These are phyloP conservation scores for Drosophila anceps DNA, from an alignment of 2,888 invertebrate genomes.

Conservation along the genomic window DNA sequence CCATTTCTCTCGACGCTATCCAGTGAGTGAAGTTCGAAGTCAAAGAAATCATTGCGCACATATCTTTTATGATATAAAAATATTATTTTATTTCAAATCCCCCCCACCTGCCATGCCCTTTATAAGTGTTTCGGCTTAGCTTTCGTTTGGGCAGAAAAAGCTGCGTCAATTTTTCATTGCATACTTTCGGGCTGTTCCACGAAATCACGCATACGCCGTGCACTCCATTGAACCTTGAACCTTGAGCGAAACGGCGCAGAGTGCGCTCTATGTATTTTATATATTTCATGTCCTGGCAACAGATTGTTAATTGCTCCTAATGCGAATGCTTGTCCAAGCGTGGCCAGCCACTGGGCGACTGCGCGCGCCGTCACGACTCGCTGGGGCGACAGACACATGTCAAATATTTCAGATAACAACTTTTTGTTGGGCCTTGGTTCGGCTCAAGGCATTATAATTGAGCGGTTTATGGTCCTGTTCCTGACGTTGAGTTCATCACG, in stretches of 20 bases:
- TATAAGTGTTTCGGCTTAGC: too few species aligned
- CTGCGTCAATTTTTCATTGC: slow-evolving; percentile 26
- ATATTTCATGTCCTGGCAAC: slow-evolving; percentile 48
- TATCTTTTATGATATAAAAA: background rate
- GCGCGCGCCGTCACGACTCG: slow-evolving; percentile 11
- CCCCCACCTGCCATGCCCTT: background rate
- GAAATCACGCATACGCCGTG: slow-evolving; percentile 47
- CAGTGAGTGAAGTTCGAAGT: background rate
- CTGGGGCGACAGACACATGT: slow-evolving; percentile 57
- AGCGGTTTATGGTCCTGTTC: slow-evolving; percentile 60
- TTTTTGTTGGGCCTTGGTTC: slow-evolving; percentile 46
- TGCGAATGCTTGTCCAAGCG: slow-evolving; percentile 50
- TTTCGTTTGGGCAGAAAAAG: background rate
- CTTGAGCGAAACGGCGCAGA: slow-evolving; percentile 3
- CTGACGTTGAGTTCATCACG: slow-evolving; percentile 52
- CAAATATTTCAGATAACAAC: slow-evolving; percentile 77
- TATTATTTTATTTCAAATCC: background rate
- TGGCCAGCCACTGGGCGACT: slow-evolving; percentile 1
- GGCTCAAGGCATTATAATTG: slow-evolving; percentile 63
- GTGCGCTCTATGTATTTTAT: slow-evolving; percentile 26
- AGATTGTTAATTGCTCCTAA: slow-evolving; percentile 69
- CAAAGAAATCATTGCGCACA: background rate
- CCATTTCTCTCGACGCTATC: background rate
- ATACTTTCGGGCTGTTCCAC: slow-evolving; percentile 59
- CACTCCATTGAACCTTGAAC: slow-evolving; percentile 58